Conservation (phyloP, 2,113 vertebrate genomes). For the Seriola aureovittata region DNA sequence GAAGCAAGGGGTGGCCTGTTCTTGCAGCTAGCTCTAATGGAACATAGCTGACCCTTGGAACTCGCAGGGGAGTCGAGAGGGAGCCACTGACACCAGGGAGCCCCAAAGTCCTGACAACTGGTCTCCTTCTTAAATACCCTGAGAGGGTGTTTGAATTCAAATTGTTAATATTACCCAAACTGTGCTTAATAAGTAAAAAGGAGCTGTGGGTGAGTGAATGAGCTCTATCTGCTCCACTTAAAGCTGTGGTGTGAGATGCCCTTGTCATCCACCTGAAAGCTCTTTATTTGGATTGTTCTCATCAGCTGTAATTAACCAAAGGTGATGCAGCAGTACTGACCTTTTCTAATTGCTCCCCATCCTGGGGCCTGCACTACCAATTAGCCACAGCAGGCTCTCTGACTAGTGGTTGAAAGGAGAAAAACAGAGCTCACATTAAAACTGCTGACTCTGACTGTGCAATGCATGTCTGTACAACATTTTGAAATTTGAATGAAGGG, state of each 20-base stretch:
- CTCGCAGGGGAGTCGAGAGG: background rate
- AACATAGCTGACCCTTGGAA: slow-evolving; percentile 46
- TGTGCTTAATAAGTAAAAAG: slow-evolving; percentile 1
- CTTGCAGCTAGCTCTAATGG: slow-evolving; percentile 22
- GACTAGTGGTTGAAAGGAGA: slow-evolving; percentile 41
- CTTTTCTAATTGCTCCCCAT: slow-evolving; percentile 75
- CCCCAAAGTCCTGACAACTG: slow-evolving; percentile 2
- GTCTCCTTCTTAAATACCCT: background rate
- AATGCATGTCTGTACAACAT: background rate
- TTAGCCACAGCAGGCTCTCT: slow-evolving; percentile 62
- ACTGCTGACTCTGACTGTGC: slow-evolving; percentile 1
- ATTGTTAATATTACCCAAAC: background rate
- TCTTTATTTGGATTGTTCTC: slow-evolving; percentile 54
- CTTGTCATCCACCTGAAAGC: slow-evolving; percentile 56
- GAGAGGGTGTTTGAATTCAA: background rate
- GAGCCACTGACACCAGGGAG: slow-evolving; percentile 4
- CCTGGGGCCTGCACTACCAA: slow-evolving; percentile 64
- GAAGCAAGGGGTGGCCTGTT: slow-evolving; percentile 9
- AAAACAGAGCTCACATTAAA: slow-evolving; percentile 26
- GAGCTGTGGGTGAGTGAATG: slow-evolving; percentile 30
- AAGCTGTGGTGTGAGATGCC: slow-evolving; percentile 12
- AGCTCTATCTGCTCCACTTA: slow-evolving; percentile 40
- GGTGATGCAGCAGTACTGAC: slow-evolving; percentile 69
- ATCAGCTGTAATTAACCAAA: slow-evolving; percentile 71
- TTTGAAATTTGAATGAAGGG: slow-evolving; percentile 24